These are phyloP conservation scores for Oscheius onirici DNA, from an alignment of 2,888 invertebrate species.

Conservation along the genomic window DNA sequence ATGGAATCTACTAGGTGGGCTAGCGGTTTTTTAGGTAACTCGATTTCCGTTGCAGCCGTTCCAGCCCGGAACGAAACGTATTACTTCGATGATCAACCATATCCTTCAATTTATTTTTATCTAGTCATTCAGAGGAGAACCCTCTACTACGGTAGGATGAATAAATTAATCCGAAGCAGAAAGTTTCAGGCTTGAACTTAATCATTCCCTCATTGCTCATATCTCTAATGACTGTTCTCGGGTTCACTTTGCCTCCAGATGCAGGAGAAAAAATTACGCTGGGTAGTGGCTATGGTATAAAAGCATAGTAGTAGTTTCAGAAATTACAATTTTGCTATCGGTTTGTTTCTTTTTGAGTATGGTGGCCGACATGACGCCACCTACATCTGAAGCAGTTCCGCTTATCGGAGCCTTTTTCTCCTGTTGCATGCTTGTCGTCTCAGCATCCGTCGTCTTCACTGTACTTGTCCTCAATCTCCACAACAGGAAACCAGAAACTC, in stretches of 20 bases:
- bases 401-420: constrained; percentile 65
- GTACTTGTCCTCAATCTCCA: constrained; percentile 62
- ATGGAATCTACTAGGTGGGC: constrained; percentile 85
- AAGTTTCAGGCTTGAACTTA: constrained; percentile 84
- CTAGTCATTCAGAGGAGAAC: constrained; percentile 95
- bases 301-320: constrained; percentile 40
- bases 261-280: constrained; percentile 98
- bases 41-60: constrained; percentile 43
- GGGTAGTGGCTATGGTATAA: constrained; percentile 77
- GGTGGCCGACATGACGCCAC: constrained; percentile 94
- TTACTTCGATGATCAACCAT: constrained; percentile 86
- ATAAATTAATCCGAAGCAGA: not conserved
- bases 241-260: constrained; percentile 97
- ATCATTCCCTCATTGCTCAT: constrained; percentile 98
- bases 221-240: constrained; percentile 96
- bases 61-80: constrained; percentile 74
- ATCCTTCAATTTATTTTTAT: constrained; percentile 91
- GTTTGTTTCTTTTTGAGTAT: constrained; percentile 96
- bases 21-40: not conserved
- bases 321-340: constrained; percentile 78
- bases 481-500: constrained; percentile 59
- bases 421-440: constrained; percentile 61
- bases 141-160: constrained; percentile 83
- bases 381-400: constrained; percentile 67
- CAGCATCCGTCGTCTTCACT: constrained; percentile 62